Evolutionary conservation across 2,797 vertebrate species (phyloP), one percentile per base, ranked within the genome.

Genomic region (Enteromius anoplus): DNA sequence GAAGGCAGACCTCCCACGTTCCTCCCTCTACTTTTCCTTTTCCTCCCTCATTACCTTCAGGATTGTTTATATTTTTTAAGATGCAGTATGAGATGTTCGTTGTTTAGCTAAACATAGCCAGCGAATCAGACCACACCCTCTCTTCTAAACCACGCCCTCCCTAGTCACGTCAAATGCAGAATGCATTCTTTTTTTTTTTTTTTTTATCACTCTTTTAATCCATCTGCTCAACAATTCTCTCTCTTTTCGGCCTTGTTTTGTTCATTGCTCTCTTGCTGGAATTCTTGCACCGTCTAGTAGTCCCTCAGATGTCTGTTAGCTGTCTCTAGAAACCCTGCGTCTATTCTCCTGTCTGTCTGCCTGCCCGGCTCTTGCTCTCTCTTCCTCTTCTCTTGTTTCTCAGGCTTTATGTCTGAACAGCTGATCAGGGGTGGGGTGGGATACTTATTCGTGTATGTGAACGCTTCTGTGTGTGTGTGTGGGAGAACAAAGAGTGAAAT

Each of bases 401-500:
- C 53, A 83, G 71, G 68, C 81, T 86, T 84, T 81, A 86, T 83
- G 53, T 82, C 75, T 73, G 78, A 86, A 80, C 85, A 75, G 82
- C 82, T 83, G 72, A 79, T 79, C 78, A 75, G 60, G 79, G 84
- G 82, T 85, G 76, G 86, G 82, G 82, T 82, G 75, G 51, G 62
- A 86, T 72, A 78, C 78, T 70, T 80, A 49, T 78, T 4, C 78
- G 62, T 81, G 51, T 64, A 11, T 79, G 75, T 78, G 34, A 71
- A 78, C 19, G 12, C 49, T 76, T 75, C 70, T 73, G 82, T 75
- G n/a, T 73, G 26, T 73, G 26, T 26, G 49, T 80, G 75, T 81
- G 84, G 76, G 78, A 84, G 71, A 87, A 89, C 83, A 86, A 85
- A 87, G 78, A 70, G 64, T 32, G 60, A 78, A 86, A 86, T 70